These are phyloP conservation scores for Bombylius discolor DNA, from an alignment of 2,888 invertebrate genomes.

Conservation along the genomic window DNA sequence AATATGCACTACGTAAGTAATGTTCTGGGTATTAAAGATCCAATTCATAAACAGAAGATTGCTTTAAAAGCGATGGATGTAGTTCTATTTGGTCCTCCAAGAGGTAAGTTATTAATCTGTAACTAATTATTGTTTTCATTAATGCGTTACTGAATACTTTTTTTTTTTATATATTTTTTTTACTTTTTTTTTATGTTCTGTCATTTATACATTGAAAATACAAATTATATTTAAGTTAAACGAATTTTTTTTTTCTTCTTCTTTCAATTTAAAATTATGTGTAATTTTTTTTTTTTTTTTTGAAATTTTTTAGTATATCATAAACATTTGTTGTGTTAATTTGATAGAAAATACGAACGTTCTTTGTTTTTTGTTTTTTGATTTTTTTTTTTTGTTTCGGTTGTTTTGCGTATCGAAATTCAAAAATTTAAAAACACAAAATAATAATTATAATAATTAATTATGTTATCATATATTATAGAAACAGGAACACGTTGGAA, in stretches of 20 bases:
- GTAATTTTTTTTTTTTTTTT: not conserved
- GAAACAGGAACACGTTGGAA: conserved; percentile 73
- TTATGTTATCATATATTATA: conserved; percentile 24
- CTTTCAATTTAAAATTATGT: too few relatives aligned
- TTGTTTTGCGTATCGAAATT: too few relatives aligned
- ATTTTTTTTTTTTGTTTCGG: too few relatives aligned
- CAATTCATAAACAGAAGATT: conserved; percentile 95
- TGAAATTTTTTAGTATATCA: not conserved
- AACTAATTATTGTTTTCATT: not conserved
- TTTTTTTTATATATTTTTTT: too few relatives aligned
- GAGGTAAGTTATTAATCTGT: conserved; percentile 50
- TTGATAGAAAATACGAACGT: too few relatives aligned
- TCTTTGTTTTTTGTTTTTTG: too few relatives aligned
- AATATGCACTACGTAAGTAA: conserved; percentile 81
- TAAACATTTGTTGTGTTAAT: not conserved
- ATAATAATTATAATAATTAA: not conserved
- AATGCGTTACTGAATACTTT: too few relatives aligned
- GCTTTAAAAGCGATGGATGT: conserved; percentile 97
- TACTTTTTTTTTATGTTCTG: too few relatives aligned
- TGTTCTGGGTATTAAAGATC: conserved; percentile 90
- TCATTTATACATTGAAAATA: too few relatives aligned
- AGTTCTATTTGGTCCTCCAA: conserved; percentile 94
- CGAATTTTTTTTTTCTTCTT: not conserved
- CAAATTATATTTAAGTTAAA: too few relatives aligned
- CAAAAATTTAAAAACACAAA: not conserved